Base-by-base conservation (phyloP, 2,797 vertebrate genomes). In the Glyptemys insculpta region DNA sequence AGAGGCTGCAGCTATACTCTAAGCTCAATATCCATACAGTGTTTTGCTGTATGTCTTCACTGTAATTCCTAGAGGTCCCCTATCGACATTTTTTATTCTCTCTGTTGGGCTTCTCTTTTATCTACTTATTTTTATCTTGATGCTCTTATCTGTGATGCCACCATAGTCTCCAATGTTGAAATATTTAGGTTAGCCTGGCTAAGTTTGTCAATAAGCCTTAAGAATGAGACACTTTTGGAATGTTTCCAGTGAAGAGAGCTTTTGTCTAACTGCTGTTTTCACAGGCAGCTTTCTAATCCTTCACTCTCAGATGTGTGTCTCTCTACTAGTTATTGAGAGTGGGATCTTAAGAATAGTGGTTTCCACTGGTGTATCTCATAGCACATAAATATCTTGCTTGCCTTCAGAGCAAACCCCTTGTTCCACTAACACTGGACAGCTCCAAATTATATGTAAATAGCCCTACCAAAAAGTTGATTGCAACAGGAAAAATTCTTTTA, bases 341-440 rank as follows among this genome's bases (percentile, higher is more conserved):
- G 3, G 5, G 12, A 47, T 83, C 87, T 29, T 83, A 49, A 88
- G 21, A 76, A 41, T 0, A 0, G 18, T 29, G 34, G 44, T 86
- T 87, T 91, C 41, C 4, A 37, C 6, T 80, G 23, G 37, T 92
- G 53, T 79, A 29, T 72, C 37, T 83, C 27, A 78, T 16, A 78
- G 44, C 29, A 31, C 47, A 49, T 8, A 78, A 78, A 31, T 78
- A 78, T 78, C 27, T 78, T 47, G 21, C 27, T 44, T 47, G 74
- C 27, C 74, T 78, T 78, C 47, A 47, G 25, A 78, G 27, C 4
- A 78, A 49, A 31, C 25, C 44, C 27, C 4, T 47, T 78, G 25
- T 78, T 78, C 74, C 15, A 47, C 12, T 78, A 10, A 5, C 16
- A 27, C 47, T 78, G 41, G 74, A 78, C 44, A 78, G 27, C 27